phyloP scores from a whole-genome alignment of 2,113 vertebrate species.

The Muntiacus reevesi region DNA sequence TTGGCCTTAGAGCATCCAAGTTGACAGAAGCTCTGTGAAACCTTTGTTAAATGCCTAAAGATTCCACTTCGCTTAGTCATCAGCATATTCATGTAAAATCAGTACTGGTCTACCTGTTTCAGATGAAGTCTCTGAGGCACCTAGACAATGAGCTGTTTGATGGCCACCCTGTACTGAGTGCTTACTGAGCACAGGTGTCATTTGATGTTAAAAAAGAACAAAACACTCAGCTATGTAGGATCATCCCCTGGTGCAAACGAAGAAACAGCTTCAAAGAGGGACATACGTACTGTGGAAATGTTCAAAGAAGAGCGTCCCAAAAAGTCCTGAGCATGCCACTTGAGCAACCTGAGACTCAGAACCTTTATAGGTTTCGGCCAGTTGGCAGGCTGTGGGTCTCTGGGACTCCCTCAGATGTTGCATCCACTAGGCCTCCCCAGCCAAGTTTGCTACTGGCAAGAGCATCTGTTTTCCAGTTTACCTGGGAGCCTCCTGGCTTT shows the following conservation, averaged over 20 bases:
- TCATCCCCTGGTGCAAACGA: background rate
- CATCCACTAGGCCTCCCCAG: background rate
- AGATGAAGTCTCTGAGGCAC: background rate
- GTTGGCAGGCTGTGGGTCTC: background rate
- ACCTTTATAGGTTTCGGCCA: background rate
- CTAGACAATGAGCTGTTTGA: background rate
- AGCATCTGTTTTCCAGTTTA: conserved; percentile 34
- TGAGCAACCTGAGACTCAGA: background rate
- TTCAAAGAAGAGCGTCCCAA: background rate
- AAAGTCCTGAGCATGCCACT: background rate
- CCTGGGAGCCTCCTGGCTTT: background rate
- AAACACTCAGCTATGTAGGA: background rate
- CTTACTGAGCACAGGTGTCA: background rate
- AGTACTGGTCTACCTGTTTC: background rate
- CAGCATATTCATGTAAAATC: background rate
- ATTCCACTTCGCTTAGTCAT: background rate
- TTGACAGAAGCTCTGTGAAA: background rate
- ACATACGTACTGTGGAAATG: background rate
- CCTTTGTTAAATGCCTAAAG: background rate
- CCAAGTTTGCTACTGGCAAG: background rate
- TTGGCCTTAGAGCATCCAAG: background rate
- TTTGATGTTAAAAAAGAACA: background rate
- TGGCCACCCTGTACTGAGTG: background rate
- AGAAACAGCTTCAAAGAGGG: background rate
- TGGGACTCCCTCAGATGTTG: background rate